phyloP scores from a whole-genome alignment of 2,113 vertebrate species.

The Pyxicephalus adspersus region DNA sequence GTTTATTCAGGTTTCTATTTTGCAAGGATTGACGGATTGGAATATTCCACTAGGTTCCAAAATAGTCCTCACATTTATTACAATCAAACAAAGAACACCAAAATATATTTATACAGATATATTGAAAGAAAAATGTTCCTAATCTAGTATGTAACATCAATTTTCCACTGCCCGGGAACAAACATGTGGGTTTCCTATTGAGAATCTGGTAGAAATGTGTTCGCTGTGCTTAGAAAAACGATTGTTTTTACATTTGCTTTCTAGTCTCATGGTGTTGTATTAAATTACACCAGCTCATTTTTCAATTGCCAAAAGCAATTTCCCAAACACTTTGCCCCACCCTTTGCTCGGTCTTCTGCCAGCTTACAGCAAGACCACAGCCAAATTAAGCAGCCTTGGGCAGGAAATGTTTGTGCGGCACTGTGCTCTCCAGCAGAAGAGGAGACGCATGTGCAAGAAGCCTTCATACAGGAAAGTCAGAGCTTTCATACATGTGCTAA shows the following conservation, averaged over 20 bases:
- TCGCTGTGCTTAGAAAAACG: constrained; percentile 48
- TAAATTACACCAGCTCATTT: constrained; percentile 57
- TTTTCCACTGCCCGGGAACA: constrained; percentile 55
- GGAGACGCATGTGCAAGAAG: not conserved
- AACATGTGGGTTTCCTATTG: constrained; percentile 55
- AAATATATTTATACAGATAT: constrained; percentile 29
- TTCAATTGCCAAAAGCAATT: constrained; percentile 58
- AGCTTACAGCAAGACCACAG: constrained; percentile 28
- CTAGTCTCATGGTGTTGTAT: constrained; percentile 55
- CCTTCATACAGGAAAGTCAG: not conserved
- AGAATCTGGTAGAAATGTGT: constrained; percentile 56
- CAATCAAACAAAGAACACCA: constrained; percentile 18
- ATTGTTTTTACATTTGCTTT: constrained; percentile 56
- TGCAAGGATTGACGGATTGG: constrained; percentile 2
- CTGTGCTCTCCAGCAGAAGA: constrained; percentile 32
- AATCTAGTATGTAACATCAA: constrained; percentile 54
- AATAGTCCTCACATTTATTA: constrained; percentile 25
- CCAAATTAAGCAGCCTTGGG: constrained; percentile 51
- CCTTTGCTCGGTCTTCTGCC: constrained; percentile 30
- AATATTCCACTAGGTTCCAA: constrained; percentile 23
- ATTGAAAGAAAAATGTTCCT: constrained; percentile 31
- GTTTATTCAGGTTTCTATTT: not conserved
- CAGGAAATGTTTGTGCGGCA: constrained; percentile 29
- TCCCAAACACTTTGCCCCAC: constrained; percentile 53
- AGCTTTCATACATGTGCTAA: constrained; percentile 26